Conservation (phyloP, 2,113 vertebrate genomes). For the Eudyptes chrysolophus region DNA sequence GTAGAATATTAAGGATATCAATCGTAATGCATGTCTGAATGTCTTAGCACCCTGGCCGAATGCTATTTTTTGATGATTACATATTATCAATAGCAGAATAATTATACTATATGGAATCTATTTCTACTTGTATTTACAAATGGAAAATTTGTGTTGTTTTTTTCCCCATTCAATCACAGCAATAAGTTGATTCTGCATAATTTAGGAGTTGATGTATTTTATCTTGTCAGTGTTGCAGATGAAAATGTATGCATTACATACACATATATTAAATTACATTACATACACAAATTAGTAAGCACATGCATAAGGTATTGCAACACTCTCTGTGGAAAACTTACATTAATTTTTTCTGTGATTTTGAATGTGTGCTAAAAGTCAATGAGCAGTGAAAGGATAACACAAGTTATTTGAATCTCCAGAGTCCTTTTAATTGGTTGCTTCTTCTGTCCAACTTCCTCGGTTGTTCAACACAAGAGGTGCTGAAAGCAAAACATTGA, state of each 20-base stretch:
- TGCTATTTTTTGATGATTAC: neutral
- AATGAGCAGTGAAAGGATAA: neutral
- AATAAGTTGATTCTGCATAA: neutral
- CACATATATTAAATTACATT: neutral
- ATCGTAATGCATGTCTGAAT: fast-evolving
- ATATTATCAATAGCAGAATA: neutral
- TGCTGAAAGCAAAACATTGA: neutral
- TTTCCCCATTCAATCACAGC: neutral
- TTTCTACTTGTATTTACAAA: neutral
- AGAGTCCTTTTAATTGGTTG: neutral
- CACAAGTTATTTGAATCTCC: neutral
- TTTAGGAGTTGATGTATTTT: neutral
- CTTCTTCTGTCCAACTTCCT: neutral
- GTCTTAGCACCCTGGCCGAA: neutral
- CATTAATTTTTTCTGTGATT: neutral
- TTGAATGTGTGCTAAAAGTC: neutral
- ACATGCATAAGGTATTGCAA: neutral
- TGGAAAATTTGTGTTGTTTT: neutral
- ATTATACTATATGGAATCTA: neutral
- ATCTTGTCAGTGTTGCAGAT: neutral
- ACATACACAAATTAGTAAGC: neutral
- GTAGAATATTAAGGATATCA: neutral
- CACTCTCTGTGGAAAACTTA: neutral
- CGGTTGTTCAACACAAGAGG: neutral
- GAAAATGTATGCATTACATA: neutral